Conservation (phyloP, 1,140 invertebrate genomes). For the Drosophila watanabei region DNA sequence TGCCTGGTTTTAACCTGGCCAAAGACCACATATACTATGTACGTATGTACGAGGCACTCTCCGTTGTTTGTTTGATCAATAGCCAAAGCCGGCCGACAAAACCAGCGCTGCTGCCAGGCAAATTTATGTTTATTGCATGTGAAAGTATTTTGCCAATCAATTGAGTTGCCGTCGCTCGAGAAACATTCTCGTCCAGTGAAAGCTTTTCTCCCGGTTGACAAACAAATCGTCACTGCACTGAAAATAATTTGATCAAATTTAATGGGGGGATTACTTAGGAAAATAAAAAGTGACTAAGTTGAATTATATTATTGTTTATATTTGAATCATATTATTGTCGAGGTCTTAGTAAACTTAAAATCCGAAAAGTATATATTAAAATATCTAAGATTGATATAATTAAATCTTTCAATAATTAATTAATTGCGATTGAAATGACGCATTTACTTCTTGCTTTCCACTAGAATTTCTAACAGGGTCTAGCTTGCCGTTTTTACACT, state of each 20-base stretch:
- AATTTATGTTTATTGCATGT: constrained; percentile 66
- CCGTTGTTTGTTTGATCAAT: constrained; percentile 74
- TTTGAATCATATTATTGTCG: too few relatives aligned
- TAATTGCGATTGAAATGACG: too few relatives aligned
- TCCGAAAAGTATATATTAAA: too few relatives aligned
- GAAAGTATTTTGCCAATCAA: constrained; percentile 72
- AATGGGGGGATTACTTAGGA: not conserved
- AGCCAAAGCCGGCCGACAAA: constrained; percentile 48
- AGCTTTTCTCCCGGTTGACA: constrained; percentile 63
- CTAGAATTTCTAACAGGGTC: too few relatives aligned
- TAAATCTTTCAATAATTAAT: too few relatives aligned
- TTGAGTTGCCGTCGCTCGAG: constrained; percentile 52
- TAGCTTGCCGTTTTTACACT: too few relatives aligned
- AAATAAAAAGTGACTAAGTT: not conserved
- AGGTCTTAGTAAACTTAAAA: too few relatives aligned
- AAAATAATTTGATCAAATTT: not conserved
- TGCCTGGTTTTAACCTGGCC: constrained; percentile 45
- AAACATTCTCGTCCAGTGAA: constrained; percentile 75
- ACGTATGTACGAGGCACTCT: constrained; percentile 42
- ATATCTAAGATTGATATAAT: too few relatives aligned
- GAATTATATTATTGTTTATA: too few relatives aligned
- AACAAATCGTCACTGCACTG: constrained; percentile 33
- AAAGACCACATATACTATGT: constrained; percentile 8
- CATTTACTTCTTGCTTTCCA: too few relatives aligned
- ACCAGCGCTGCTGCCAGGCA: constrained; percentile 24